phyloP scores from a whole-genome alignment of 2,888 invertebrate species.

The Eumacrocentrus americanus region DNA sequence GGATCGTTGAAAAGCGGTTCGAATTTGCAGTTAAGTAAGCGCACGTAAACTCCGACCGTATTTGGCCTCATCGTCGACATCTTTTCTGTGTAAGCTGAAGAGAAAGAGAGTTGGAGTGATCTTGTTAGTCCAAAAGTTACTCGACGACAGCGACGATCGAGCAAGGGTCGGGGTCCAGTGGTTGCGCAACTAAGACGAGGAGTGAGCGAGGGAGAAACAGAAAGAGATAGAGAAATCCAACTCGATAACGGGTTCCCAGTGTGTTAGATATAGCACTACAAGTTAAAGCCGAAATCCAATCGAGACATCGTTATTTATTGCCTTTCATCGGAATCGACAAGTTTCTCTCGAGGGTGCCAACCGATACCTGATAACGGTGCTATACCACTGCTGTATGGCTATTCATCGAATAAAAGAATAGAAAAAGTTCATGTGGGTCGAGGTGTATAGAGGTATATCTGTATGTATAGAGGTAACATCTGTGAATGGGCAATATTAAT shows the following conservation, averaged over 20 bases:
- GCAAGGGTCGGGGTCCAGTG: background rate
- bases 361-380: background rate
- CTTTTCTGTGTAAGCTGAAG: background rate
- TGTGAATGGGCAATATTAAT: background rate
- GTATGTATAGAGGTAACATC: background rate
- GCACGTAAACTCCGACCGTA: background rate
- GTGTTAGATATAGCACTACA: conserved; percentile 21
- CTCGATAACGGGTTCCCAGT: conserved; percentile 33
- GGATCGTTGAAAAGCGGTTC: background rate
- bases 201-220: conserved; percentile 16
- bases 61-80: background rate
- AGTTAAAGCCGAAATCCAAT: conserved; percentile 41
- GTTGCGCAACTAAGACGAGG: background rate
- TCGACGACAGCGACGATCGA: conserved; percentile 22
- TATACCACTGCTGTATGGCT: background rate
- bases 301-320: conserved; percentile 43
- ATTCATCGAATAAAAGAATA: background rate
- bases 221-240: conserved; percentile 18
- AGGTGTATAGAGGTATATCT: background rate
- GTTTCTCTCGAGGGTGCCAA: conserved; percentile 23
- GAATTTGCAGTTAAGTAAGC: background rate
- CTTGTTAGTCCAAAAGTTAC: conserved; percentile 47
- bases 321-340: conserved; percentile 34
- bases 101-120: conserved; percentile 33
- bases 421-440: background rate